Evolutionary conservation across 2,888 invertebrate species (phyloP).

Genomic region (Melitaea athalia): DNA sequence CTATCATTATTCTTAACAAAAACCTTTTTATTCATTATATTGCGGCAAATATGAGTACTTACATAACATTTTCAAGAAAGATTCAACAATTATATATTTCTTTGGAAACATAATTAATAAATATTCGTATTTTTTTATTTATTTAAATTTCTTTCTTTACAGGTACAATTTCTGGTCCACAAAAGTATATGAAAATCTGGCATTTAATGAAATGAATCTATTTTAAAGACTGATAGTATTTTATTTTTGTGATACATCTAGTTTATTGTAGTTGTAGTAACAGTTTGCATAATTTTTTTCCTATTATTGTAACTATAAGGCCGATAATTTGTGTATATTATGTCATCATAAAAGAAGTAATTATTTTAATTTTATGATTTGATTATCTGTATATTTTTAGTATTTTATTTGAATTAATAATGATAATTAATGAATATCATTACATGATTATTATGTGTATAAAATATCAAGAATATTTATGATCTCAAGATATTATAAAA

Average conservation of each 20-base stretch:
- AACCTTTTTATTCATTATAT: no score
- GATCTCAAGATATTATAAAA: constrained; percentile 28
- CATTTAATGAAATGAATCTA: constrained; percentile 36
- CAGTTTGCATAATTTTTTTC: background rate
- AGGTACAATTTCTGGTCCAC: constrained; percentile 50
- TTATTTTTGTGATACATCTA: constrained; percentile 62
- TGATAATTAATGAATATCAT: constrained; percentile 15
- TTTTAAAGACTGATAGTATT: constrained; percentile 77
- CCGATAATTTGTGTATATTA: constrained; percentile 8
- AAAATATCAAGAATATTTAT: constrained; percentile 24
- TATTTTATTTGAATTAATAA: background rate
- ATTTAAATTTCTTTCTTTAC: constrained; percentile 46
- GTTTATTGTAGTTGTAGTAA: constrained; percentile 40
- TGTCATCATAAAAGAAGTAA: background rate
- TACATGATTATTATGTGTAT: constrained; percentile 4
- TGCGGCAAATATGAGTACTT: no score
- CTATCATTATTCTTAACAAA: no score
- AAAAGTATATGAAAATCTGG: constrained; percentile 49
- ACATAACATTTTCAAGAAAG: no score
- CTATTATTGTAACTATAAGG: constrained; percentile 38
- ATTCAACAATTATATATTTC: no score
- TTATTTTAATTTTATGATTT: constrained; percentile 22
- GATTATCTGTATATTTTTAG: background rate
- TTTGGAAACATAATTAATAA: no score
- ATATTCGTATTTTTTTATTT: background rate